Percentiles rank a stretch among this genome's conserved stretches.
Evolutionary conservation across 2,888 invertebrate species (phyloP).

Genomic region (Escarpia spicata): DNA sequence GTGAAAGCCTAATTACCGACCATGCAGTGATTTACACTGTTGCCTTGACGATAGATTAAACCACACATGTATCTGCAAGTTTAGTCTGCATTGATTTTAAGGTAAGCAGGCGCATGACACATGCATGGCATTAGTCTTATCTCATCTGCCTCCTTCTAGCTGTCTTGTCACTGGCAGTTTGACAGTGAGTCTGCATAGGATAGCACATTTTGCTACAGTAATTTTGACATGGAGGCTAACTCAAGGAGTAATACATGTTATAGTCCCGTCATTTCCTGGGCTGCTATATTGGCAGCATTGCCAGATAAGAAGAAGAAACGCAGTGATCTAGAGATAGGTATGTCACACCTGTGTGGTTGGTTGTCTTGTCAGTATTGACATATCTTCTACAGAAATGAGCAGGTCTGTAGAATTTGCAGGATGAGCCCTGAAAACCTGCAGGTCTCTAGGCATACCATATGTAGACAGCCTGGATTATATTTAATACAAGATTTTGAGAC

Average conservation of each 20-base stretch:
- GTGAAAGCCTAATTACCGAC: not conserved
- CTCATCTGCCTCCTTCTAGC: not conserved
- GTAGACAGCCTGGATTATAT: not conserved
- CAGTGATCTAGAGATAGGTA: not conserved
- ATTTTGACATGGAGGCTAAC: not conserved
- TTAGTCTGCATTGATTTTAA: not conserved
- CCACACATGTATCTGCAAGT: not conserved
- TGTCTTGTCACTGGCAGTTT: not conserved
- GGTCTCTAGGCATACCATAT: not conserved
- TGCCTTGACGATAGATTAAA: not conserved
- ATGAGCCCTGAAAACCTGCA: not conserved
- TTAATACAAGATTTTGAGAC: not conserved
- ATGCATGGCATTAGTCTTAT: not conserved
- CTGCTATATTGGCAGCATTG: not conserved
- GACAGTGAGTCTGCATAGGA: not conserved
- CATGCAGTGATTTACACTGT: not conserved
- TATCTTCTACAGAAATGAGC: not conserved
- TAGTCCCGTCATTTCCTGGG: not conserved
- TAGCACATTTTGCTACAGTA: not conserved
- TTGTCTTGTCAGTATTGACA: not conserved
- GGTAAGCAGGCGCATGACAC: not conserved
- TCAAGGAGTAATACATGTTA: not conserved
- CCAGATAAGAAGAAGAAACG: conserved; percentile 7
- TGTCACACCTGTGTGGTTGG: not conserved
- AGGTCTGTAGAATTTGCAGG: not conserved